These are phyloP conservation scores for Rhopalosiphum padi DNA, from an alignment of 1,140 invertebrate genomes.

Conservation along the genomic window DNA sequence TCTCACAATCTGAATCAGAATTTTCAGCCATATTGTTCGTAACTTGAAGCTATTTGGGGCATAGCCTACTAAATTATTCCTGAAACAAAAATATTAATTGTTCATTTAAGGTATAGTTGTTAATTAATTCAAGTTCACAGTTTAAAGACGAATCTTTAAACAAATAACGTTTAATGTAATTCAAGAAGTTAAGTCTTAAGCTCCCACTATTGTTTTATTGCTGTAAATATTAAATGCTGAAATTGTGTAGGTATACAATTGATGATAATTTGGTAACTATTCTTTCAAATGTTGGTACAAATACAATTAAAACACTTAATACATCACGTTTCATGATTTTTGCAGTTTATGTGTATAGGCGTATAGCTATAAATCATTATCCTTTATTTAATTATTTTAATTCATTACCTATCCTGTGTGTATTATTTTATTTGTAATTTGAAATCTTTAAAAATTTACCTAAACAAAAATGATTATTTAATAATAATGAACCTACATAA, in stretches of 20 bases:
- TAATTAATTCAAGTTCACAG: background rate
- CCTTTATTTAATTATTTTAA: background rate
- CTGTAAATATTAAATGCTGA: background rate
- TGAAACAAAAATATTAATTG: constrained; percentile 24
- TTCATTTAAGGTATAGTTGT: background rate
- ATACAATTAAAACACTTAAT: background rate
- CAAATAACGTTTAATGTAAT: background rate
- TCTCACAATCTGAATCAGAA: constrained; percentile 46
- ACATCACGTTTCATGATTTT: background rate
- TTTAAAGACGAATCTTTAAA: background rate
- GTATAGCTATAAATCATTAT: background rate
- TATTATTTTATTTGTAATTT: background rate
- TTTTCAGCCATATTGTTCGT: constrained; percentile 46
- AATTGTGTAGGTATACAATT: background rate
- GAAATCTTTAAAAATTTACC: background rate
- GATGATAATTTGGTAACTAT: background rate
- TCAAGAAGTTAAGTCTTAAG: background rate
- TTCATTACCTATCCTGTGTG: background rate
- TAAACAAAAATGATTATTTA: background rate
- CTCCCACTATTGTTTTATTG: background rate
- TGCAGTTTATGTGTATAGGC: background rate
- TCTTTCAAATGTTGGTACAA: background rate
- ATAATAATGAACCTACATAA: background rate
- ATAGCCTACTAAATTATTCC: constrained; percentile 46
- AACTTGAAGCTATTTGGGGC: constrained; percentile 27